Evolutionary conservation across 2,113 vertebrate species (phyloP).

Genomic region (Sceloporus undulatus): DNA sequence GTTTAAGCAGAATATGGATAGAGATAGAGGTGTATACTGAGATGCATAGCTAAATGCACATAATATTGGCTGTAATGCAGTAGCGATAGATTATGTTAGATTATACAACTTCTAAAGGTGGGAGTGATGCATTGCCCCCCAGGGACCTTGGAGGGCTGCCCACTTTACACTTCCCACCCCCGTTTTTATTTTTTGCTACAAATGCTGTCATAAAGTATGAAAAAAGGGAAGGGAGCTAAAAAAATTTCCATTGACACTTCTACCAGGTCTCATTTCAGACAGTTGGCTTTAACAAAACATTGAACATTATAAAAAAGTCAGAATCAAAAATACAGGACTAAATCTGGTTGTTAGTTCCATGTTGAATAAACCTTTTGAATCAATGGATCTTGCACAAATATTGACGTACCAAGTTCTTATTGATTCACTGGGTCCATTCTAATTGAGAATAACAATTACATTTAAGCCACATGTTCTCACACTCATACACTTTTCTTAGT

Average conservation of each 20-base stretch:
- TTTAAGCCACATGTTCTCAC: neutral
- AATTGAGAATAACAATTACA: no score
- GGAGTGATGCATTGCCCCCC: neutral
- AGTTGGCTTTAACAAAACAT: neutral
- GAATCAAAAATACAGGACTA: no score
- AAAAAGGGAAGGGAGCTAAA: no score
- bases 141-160: no score
- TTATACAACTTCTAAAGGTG: no score
- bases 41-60: neutral
- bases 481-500: neutral
- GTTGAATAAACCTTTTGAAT: no score
- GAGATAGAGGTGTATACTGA: neutral
- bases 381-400: no score
- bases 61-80: neutral
- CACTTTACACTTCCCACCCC: no score
- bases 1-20: neutral
- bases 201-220: neutral
- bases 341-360: no score
- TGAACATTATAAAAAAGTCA: no score
- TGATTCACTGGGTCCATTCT: neutral
- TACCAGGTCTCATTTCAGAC: constrained; percentile 17
- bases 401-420: no score
- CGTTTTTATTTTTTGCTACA: neutral
- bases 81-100: neutral
- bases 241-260: constrained; percentile 12